Base-by-base conservation (phyloP, 2,797 vertebrate species). In the Benthosema pterotum region DNA sequence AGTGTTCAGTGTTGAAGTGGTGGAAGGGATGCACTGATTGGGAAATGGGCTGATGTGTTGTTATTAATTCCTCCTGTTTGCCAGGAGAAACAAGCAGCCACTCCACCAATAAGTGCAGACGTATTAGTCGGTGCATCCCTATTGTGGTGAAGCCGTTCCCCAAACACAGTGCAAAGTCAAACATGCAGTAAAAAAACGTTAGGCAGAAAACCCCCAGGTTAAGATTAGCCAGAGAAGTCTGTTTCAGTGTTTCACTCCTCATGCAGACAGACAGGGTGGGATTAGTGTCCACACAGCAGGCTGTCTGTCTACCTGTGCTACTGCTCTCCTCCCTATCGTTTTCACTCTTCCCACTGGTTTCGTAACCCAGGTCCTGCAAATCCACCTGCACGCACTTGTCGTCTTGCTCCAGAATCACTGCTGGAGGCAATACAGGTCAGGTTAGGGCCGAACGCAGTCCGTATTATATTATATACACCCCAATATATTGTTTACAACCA, bases 301-400 rank as follows among this genome's bases (percentile, higher is more conserved):
- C 85, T 69, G 86, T 79, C 89, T 28, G 75, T 90, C 85, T 95
- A 94, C 94, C 90, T 90, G 89, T 89, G 86, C 79, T 91, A 85
- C 83, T 92, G 79, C 87, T 92, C 84, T 92, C 93, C 77, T 88
- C 91, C 83, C 80, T 91, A 85, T 92, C 84, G 60, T 88, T 84
- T 83, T 94, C 93, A 92, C 90, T 93, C 83, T 92, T 92, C 73
- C 81, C 83, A 83, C 77, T 86, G 62, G 89, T 85, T 89, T 89
- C 91, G 74, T 84, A 91, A 91, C 91, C 92, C 67, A 86, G 83
- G 86, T 82, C 88, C 76, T 91, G 90, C 45, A 83, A 75, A 59
- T 92, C 91, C 89, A 92, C 87, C 85, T 93, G 93, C 80, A 90
- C 88, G 69, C 90, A 89, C 79, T 84, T 84, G 81, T 90, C 88